Evolutionary conservation across 2,113 vertebrate genomes (phyloP).

Genomic region (Apeltes quadracus): DNA sequence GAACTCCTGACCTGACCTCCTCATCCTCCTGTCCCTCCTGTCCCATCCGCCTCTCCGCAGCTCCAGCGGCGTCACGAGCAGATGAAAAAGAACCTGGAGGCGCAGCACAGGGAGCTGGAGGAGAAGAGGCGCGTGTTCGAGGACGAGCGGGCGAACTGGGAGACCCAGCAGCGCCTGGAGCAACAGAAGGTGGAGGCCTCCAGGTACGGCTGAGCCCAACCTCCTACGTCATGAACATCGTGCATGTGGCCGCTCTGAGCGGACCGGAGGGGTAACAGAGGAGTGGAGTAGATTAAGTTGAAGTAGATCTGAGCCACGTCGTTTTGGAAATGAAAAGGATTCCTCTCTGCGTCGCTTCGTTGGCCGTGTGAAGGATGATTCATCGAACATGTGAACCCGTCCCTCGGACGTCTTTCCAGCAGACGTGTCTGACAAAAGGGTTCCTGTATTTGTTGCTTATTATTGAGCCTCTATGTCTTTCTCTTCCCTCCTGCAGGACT

Average conservation of each 20-base stretch:
- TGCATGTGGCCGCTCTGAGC: background rate
- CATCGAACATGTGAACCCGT: background rate
- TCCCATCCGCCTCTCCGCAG: conserved; percentile 67
- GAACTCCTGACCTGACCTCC: background rate
- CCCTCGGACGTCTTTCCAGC: background rate
- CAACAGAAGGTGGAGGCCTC: conserved; percentile 92
- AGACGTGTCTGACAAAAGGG: background rate
- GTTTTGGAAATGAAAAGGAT: too few species aligned
- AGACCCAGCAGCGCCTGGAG: conserved; percentile 92
- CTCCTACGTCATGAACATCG: background rate
- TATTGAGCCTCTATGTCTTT: background rate
- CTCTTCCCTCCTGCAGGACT: conserved; percentile 81
- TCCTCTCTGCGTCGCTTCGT: too few species aligned
- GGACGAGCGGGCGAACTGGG: conserved; percentile 94
- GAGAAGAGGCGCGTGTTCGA: conserved; percentile 96
- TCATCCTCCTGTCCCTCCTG: background rate
- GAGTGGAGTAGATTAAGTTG: too few species aligned
- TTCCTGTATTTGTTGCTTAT: background rate
- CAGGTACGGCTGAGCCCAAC: conserved; percentile 78
- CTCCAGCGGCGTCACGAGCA: conserved; percentile 97
- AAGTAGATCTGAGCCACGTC: too few species aligned
- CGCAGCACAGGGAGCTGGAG: conserved; percentile 97
- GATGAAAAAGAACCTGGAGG: conserved; percentile 99
- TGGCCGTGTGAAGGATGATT: too few species aligned
- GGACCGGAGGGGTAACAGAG: background rate